A percentile compares a stretch with the other conserved stretches of the same genome.
These are phyloP conservation scores for Phoenicopterus ruber DNA, from an alignment of 2,113 vertebrate species.

Conservation along the genomic window DNA sequence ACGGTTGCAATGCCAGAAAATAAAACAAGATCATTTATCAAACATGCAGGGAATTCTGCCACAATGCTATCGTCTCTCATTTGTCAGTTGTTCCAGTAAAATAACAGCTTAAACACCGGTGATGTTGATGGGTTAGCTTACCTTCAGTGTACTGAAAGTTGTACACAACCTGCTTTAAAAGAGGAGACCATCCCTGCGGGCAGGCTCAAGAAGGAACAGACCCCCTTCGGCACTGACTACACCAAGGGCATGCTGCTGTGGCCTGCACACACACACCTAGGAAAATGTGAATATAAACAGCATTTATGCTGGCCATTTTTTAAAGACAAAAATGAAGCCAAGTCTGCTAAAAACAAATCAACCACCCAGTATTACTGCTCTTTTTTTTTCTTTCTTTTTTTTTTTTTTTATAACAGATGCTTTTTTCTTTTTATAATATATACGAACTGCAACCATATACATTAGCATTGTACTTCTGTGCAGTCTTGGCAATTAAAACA, in stretches of 20 bases:
- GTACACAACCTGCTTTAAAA: constrained; percentile 93
- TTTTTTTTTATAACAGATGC: constrained; percentile 66
- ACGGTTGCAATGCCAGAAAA: constrained; percentile 76
- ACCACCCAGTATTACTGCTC: constrained; percentile 78
- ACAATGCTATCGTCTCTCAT: constrained; percentile 73
- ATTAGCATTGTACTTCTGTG: constrained; percentile 79
- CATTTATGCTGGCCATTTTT: constrained; percentile 89
- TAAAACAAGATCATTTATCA: constrained; percentile 74
- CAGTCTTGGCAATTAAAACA: constrained; percentile 85
- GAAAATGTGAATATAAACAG: constrained; percentile 92
- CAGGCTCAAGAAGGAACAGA: constrained; percentile 89
- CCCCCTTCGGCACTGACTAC: constrained; percentile 90
- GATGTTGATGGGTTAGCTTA: constrained; percentile 89
- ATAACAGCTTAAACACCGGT: constrained; percentile 79
- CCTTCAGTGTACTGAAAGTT: constrained; percentile 94
- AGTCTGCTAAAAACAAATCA: constrained; percentile 82
- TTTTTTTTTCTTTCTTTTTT: constrained; percentile 32
- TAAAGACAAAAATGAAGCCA: constrained; percentile 83
- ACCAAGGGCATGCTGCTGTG: constrained; percentile 88
- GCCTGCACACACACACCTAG: constrained; percentile 89
- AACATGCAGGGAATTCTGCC: constrained; percentile 82
- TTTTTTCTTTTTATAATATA: constrained; percentile 64
- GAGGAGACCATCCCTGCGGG: constrained; percentile 89
- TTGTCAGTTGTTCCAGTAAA: constrained; percentile 76
- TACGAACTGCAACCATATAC: constrained; percentile 79